Evolutionary conservation across 1,140 invertebrate species (phyloP), one percentile per base, ranked within the genome.

Genomic region (Pectinophora gossypiella): DNA sequence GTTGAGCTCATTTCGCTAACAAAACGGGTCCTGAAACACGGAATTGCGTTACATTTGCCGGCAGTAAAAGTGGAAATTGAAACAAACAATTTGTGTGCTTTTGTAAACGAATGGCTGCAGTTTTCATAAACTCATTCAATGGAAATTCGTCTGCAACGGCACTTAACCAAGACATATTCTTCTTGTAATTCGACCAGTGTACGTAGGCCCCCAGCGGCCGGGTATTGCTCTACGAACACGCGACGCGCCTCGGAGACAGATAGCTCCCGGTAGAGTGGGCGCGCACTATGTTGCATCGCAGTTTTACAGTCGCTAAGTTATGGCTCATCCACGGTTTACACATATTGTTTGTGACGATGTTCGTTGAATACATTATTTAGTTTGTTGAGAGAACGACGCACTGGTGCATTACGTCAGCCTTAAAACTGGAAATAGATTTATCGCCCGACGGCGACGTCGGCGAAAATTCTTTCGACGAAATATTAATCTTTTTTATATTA

Each of bases 321-420:
- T 51, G 20, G 36, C 10, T 36, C 48, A 42, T 51, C 20, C 36
- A 40, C 21, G 48, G 19, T 51, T 42, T 43, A 43, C 32, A 51
- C 48, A 51, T 51, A 51, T 51, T 51, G 48, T 51, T 42, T 51
- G 27, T 27, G 48, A 40, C n/a, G 27, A 49, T 36, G 48, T 23
- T 27, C 22, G n/a, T 27, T 43, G 48, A 42, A 51, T 51, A 51
- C 19, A 42, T 15, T 44, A 9, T 27, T 45, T 6, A 5, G 0
- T 22, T 16, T 53, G 10, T 43, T 53, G 12, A 21, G 42, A 21
- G n/a, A n/a, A n/a, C n/a, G n/a, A n/a, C n/a, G n/a, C n/a, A n/a
- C n/a, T n/a, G n/a, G n/a, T n/a, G n/a, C n/a, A n/a, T n/a, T n/a
- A n/a, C n/a, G n/a, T n/a, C n/a, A n/a, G n/a, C n/a, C n/a, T n/a